These are phyloP conservation scores for Meloidogyne hapla DNA, from an alignment of 1,140 invertebrate genomes.

Conservation along the genomic window DNA sequence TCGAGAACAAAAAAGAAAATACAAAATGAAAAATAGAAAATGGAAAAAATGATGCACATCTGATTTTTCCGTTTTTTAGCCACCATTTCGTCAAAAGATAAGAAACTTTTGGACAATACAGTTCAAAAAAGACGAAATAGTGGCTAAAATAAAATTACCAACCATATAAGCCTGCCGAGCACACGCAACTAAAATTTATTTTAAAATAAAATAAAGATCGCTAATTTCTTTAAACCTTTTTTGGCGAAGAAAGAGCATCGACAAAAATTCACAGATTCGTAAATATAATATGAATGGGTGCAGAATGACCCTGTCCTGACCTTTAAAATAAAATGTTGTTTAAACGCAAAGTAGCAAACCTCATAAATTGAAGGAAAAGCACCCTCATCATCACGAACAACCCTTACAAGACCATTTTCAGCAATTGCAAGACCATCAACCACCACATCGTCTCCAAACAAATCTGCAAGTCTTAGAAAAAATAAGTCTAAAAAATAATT, in stretches of 20 bases:
- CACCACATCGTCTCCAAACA: slow-evolving; percentile 15
- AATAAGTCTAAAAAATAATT: neutral
- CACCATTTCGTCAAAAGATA: neutral
- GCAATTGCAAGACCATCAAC: slow-evolving; percentile 20
- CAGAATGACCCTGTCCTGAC: neutral
- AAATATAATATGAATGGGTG: slow-evolving; percentile 13
- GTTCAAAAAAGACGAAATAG: neutral
- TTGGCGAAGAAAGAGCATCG: slow-evolving; percentile 8
- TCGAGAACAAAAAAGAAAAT: neutral
- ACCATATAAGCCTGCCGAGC: neutral
- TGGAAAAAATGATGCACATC: slow-evolving; percentile 13
- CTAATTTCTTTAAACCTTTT: neutral
- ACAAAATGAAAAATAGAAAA: neutral
- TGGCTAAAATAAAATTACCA: neutral
- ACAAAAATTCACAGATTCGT: slow-evolving; percentile 20
- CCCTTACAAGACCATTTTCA: slow-evolving; percentile 14
- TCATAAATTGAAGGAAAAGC: slow-evolving; percentile 12
- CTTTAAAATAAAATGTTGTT: neutral
- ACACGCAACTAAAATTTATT: neutral
- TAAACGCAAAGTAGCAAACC: neutral
- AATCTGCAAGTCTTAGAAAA: neutral
- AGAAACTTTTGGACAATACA: neutral
- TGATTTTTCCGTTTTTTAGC: neutral
- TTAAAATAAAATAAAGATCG: neutral
- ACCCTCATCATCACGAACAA: slow-evolving; percentile 15